Evolutionary conservation across 2,888 invertebrate genomes (phyloP), one percentile per base, ranked within the genome.

Genomic region (Eupithecia pulchellata): DNA sequence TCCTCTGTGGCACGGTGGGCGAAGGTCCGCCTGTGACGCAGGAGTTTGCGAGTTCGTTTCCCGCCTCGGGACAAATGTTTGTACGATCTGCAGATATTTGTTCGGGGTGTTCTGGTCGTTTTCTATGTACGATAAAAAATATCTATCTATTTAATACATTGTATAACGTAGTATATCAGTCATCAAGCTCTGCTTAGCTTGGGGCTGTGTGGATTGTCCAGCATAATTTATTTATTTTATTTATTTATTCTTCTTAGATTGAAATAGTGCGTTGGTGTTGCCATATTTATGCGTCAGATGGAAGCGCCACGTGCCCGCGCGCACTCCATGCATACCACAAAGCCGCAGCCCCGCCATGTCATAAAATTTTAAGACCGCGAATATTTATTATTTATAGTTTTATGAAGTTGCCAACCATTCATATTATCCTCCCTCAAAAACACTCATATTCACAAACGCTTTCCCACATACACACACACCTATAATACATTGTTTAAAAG

Each of bases 381-480:
- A 91, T 90, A 91, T 91, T 90, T 92, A 89, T 91, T 90, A 90
- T 91, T 91, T 91, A 91, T 89, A 90, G 90, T 89, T 90, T 88
- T 87, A 89, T 87, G 86, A 85, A 82, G 82, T 79, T 86, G 81
- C 84, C 83, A 85, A 81, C 83, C 83, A 86, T 29, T 85, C 82
- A 84, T 58, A 58, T 85, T 84, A 84, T 82, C 76, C 78, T 75
- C 80, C 77, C 77, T 77, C 58, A 58, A 30, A n/a, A 25, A 61
- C 20, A 61, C 17, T 60, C 14, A 4, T 66, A 63, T 30, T 58
- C 58, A 67, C 20, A 47, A 67, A 71, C 67, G 39, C 42, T 71
- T 68, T 47, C 62, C 32, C 17, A 60, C 32, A 32, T 32, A n/a
- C n/a, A n/a, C n/a, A n/a, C n/a, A n/a, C n/a, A n/a, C n/a, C n/a